Base-by-base conservation (phyloP, 2,888 invertebrate genomes). In the Agrochola lychnidis region DNA sequence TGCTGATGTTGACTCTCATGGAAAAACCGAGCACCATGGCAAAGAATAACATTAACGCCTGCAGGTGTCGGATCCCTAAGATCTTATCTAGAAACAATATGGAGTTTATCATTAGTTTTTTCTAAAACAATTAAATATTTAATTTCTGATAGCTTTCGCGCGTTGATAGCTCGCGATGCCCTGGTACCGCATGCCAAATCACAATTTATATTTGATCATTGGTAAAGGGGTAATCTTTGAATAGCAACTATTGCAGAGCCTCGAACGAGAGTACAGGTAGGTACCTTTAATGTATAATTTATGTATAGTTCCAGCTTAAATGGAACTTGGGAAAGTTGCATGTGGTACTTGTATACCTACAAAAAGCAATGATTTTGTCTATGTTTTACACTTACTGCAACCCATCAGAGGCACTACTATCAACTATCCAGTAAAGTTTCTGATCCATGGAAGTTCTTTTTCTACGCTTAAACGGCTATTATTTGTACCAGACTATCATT, bases 1-100 rank as follows among this genome's bases (percentile, higher is more conserved):
- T 97, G 19, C 98, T 97, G 70, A 97, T 95, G 90, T 97, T 97
- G 22, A 97, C 97, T 82, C 98, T 95, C 89, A 97, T 97, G 22
- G 97, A 96, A 88, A 97, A 98, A 69, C 97, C 97, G 5, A 97
- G 94, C 1, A 97, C 92, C 80, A 97, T 96, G 0, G 97, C 96
- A 0, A 97, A 85, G 83, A 97, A 97, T 77, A 98, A 92, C 85
- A 98, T 89, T 0, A 97, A 78, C 0, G 96, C 94, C 88, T 98
- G 98, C 3, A 97, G 85, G 89, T 98, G 98, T 7, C 98, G 95
- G 69, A 97, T 74, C 0, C 88, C 88, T 19, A 81, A 59, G n/a
- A 57, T 42, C 7, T 68, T 68, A 68, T 68, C 68, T 68, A 59
- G 36, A 59, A 59, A 68, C 10, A 68, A 36, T 59, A 68, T n/a